A percentile compares a stretch with the other conserved stretches of the same genome.
Evolutionary conservation across 1,140 invertebrate species (phyloP).

Genomic region (Coptotermes formosanus): DNA sequence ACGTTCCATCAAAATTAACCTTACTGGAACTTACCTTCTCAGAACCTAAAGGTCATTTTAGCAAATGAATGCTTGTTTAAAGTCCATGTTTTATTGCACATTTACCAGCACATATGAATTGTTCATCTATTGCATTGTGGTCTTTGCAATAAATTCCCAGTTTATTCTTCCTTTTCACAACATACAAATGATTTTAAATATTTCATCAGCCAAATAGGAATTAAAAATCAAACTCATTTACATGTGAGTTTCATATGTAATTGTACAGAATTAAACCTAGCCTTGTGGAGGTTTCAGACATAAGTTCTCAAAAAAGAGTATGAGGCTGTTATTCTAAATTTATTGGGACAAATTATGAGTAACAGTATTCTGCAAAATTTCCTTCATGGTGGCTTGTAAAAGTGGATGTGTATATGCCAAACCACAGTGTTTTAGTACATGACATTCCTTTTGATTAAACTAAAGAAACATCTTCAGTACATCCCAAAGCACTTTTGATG

Average conservation of each 20-base stretch:
- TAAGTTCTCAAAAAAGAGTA: neutral
- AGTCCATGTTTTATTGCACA: constrained; percentile 3
- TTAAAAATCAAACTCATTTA: neutral
- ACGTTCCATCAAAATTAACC: neutral
- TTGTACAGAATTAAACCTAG: neutral
- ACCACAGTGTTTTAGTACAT: constrained; percentile 22
- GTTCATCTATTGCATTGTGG: neutral
- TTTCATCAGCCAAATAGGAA: neutral
- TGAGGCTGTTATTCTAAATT: neutral
- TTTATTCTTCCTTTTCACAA: neutral
- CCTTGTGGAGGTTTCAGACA: neutral
- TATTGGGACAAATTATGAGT: neutral
- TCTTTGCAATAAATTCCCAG: neutral
- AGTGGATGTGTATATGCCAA: constrained; percentile 19
- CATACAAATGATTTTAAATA: neutral
- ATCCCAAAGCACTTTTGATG: constrained; percentile 25
- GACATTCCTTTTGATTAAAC: constrained; percentile 23
- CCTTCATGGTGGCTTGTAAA: constrained; percentile 10
- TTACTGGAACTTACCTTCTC: neutral
- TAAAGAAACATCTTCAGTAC: constrained; percentile 1
- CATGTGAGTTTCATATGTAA: constrained; percentile 2
- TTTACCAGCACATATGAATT: neutral
- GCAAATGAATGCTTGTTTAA: neutral
- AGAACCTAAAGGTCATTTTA: neutral
- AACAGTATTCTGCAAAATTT: neutral